phyloP scores from a whole-genome alignment of 92 coral and sea anemone genomes.

The Bergia puertoricense region DNA sequence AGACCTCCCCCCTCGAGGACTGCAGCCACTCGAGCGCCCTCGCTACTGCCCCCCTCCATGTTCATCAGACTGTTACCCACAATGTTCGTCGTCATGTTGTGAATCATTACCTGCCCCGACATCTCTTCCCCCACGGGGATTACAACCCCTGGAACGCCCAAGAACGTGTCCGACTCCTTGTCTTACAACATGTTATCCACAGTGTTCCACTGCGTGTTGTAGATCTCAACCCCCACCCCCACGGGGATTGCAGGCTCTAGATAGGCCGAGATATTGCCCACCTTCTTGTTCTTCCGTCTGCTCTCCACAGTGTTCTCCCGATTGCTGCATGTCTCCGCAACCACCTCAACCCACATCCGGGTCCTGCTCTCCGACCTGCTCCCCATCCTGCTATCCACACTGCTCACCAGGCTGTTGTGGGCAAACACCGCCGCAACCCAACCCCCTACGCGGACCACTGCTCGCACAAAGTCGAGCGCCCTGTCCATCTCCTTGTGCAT shows the following conservation, averaged over 20 bases:
- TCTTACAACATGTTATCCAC: conserved; percentile 1
- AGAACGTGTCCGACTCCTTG: conserved; percentile 9
- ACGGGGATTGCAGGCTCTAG: not conserved
- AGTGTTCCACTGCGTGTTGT: not conserved
- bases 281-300: not conserved
- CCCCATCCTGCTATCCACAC: not conserved
- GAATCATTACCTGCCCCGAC: not conserved
- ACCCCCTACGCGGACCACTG: conserved; percentile 5
- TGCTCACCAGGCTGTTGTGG: not conserved
- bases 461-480: not conserved
- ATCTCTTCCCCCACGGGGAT: not conserved
- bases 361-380: not conserved
- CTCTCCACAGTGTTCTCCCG: not conserved
- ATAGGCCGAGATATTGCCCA: not conserved
- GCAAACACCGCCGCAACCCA: not conserved
- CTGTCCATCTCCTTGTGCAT: conserved; percentile 18
- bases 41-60: not conserved
- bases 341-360: not conserved
- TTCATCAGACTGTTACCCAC: conserved; percentile 4
- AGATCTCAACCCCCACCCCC: not conserved
- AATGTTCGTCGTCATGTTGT: not conserved
- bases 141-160: conserved; percentile 4
- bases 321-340: not conserved
- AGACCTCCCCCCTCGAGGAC: not conserved
- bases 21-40: not conserved